Base-by-base conservation (phyloP, 2,888 invertebrate genomes). In the Acanthosepion esculentum region DNA sequence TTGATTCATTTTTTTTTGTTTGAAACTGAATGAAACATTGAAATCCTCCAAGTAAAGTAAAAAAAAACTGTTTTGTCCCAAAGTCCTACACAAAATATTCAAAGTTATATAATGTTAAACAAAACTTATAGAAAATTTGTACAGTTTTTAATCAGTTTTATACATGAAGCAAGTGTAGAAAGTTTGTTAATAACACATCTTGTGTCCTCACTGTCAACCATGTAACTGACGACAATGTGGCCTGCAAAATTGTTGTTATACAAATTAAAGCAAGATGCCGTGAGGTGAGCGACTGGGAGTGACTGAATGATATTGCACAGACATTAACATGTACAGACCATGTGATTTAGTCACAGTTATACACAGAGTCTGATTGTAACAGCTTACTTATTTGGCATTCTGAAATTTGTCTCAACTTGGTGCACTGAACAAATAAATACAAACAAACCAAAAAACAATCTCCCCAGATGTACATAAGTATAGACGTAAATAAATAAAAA, bases 211-310 rank as follows among this genome's bases (percentile, higher is more conserved):
- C 78, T 78, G 78, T 78, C 78, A 78, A 78, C 78, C n/a, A 78
- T 78, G 78, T 78, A 78, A 78, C 10, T 78, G 78, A 78, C 78
- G 78, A 78, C 78, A 78, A 15, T 78, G 78, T 78, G 78, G 78
- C 78, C 78, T 78, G 78, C 78, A 78, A 78, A 78, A 78, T 78
- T 78, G 78, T 78, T 78, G 78, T 33, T 78, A n/a, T 78, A 78
- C 78, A 78, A 78, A 78, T 78, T n/a, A 78, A 78, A 78, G n/a
- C 78, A 78, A 78, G 78, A 78, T 78, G 78, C 78, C 78, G n/a
- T 33, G n/a, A 78, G 78, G 78, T 78, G 78, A 78, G 78, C 2
- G 78, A 78, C 78, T 78, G 18, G 78, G 78, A n/a, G 78, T 18
- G 78, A 15, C 78, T n/a, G n/a, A 33, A 33, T 78, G 78, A 78